Percentiles rank a stretch among this genome's conserved stretches.
These are phyloP conservation scores for Melopsittacus undulatus DNA, from an alignment of 2,797 vertebrate species.

Conservation along the genomic window DNA sequence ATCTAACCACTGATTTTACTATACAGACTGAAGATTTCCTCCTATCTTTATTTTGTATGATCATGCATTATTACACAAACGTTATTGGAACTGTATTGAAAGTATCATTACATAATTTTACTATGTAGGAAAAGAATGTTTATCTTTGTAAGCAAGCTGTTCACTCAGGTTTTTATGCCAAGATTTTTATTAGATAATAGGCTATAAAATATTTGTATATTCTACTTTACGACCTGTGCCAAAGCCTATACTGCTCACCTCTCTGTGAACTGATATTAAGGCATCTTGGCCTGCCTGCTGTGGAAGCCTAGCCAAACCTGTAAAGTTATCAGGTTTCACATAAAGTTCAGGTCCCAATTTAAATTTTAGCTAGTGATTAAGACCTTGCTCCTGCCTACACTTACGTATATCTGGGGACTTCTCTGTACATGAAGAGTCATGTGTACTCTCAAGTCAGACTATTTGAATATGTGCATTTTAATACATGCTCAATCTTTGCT, in stretches of 20 bases:
- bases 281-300: neutral
- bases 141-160: neutral
- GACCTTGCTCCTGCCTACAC: neutral
- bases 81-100: neutral
- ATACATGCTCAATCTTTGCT: neutral
- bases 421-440: neutral
- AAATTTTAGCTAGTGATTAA: neutral
- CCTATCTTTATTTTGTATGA: neutral
- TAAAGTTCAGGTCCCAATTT: neutral
- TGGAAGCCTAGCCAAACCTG: neutral
- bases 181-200: neutral
- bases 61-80: neutral
- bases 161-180: neutral
- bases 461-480: neutral
- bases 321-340: neutral
- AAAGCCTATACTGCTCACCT: neutral
- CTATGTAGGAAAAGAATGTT: neutral
- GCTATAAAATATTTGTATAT: neutral
- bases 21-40: neutral
- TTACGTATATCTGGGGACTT: neutral
- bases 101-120: neutral
- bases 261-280: neutral
- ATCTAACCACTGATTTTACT: neutral
- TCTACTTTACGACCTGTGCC: neutral
- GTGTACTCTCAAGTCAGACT: neutral